phyloP scores from a whole-genome alignment of 2,888 invertebrate species.

The Leucozona laternaria region DNA sequence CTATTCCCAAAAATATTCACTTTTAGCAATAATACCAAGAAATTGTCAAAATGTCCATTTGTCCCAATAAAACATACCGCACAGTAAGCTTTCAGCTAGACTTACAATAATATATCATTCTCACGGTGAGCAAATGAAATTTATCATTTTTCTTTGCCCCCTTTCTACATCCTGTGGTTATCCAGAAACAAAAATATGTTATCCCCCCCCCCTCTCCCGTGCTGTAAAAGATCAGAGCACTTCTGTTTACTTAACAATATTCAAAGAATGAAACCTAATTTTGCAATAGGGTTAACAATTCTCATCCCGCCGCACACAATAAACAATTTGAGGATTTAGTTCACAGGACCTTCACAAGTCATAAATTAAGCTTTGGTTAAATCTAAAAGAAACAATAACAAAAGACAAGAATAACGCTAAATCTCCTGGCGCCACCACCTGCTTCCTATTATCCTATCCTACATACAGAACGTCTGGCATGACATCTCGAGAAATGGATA shows the following conservation, averaged over 20 bases:
- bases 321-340: slow-evolving; percentile 23
- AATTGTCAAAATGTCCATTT: slow-evolving; percentile 5
- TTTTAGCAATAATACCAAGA: neutral
- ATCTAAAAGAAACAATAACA: slow-evolving; percentile 36
- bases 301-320: neutral
- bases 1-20: neutral
- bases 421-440: slow-evolving; percentile 55
- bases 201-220: neutral
- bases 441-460: too few relatives aligned
- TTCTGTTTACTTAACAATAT: neutral
- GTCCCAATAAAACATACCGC: neutral
- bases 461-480: slow-evolving; percentile 21
- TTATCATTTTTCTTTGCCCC: slow-evolving; percentile 49
- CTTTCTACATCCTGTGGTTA: slow-evolving; percentile 12
- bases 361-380: slow-evolving; percentile 34
- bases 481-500: slow-evolving; percentile 49
- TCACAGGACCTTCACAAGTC: slow-evolving; percentile 32
- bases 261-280: slow-evolving; percentile 21
- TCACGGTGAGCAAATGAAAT: slow-evolving; percentile 48
- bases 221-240: neutral
- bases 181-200: slow-evolving; percentile 30
- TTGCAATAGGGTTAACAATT: slow-evolving; percentile 9
- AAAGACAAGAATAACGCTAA: slow-evolving; percentile 27
- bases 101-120: slow-evolving; percentile 56
- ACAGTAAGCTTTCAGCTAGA: slow-evolving; percentile 32